These are phyloP conservation scores for Callinectes sapidus DNA, from an alignment of 2,888 invertebrate genomes.

Conservation along the genomic window DNA sequence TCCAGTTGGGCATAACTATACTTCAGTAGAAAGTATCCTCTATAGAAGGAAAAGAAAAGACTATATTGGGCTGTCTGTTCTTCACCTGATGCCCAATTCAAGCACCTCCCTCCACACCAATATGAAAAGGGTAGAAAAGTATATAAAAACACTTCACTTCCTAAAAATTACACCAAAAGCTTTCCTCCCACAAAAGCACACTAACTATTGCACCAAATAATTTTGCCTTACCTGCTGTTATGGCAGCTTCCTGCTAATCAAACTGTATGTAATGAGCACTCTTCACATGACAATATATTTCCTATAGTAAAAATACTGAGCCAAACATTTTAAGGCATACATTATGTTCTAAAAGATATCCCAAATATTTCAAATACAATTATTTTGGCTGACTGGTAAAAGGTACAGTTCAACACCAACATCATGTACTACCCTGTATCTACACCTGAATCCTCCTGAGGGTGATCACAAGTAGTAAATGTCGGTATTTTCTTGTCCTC, in stretches of 20 bases:
- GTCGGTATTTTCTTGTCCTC: constrained; percentile 30
- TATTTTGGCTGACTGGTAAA: constrained; percentile 21
- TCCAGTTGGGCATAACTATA: background rate
- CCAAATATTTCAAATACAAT: constrained; percentile 17
- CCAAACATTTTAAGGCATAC: constrained; percentile 39
- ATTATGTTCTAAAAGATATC: constrained; percentile 8
- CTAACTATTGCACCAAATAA: constrained; percentile 34
- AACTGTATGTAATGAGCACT: constrained; percentile 9
- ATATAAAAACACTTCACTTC: constrained; percentile 3
- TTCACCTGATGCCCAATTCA: background rate
- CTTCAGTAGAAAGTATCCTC: background rate
- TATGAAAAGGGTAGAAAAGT: background rate
- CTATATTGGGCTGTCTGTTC: background rate
- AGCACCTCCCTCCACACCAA: background rate
- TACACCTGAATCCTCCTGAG: constrained; percentile 62
- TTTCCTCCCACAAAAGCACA: background rate
- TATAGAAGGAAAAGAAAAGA: background rate
- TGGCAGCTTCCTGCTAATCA: background rate
- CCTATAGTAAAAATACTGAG: constrained; percentile 18
- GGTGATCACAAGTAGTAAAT: constrained; percentile 44
- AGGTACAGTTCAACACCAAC: background rate
- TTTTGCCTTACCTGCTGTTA: background rate
- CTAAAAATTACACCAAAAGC: background rate
- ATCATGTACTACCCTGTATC: constrained; percentile 54
- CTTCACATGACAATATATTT: background rate